phyloP scores from a whole-genome alignment of 2,113 vertebrate genomes.

The Hemibagrus wyckioides region DNA sequence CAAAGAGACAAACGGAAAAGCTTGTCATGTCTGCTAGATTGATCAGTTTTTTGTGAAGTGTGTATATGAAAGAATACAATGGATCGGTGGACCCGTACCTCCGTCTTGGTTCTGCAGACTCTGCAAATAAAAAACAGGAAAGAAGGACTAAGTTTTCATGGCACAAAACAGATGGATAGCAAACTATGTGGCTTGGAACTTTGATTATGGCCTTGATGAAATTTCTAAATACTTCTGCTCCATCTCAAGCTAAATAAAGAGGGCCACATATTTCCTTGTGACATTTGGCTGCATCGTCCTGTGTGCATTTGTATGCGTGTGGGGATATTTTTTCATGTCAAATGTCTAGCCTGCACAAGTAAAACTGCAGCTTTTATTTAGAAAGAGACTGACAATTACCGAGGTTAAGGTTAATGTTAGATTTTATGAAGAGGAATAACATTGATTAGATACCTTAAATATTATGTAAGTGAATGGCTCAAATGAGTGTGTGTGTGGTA shows the following conservation, averaged over 20 bases:
- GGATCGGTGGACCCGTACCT: conserved; percentile 74
- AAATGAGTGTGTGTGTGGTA: neutral
- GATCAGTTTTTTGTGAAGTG: neutral
- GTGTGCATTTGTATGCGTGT: neutral
- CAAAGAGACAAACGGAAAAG: neutral
- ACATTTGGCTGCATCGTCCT: neutral
- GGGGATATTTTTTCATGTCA: neutral
- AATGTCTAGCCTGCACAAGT: neutral
- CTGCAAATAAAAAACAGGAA: conserved; percentile 75
- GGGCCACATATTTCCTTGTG: neutral
- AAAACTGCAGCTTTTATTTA: neutral
- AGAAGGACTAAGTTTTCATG: neutral
- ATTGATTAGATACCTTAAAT: neutral
- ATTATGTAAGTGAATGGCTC: neutral
- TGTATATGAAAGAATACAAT: neutral
- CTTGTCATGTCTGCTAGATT: neutral
- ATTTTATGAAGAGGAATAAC: neutral
- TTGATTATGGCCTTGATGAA: conserved; percentile 28
- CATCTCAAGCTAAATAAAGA: conserved; percentile 20
- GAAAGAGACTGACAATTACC: neutral
- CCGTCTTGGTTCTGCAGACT: conserved; percentile 84
- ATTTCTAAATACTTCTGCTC: conserved; percentile 20
- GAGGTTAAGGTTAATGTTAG: neutral
- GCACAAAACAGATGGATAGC: conserved; percentile 5
- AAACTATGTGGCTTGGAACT: conserved; percentile 31